These are phyloP conservation scores for Camelus dromedarius DNA, from an alignment of 2,113 vertebrate genomes.

Conservation along the genomic window DNA sequence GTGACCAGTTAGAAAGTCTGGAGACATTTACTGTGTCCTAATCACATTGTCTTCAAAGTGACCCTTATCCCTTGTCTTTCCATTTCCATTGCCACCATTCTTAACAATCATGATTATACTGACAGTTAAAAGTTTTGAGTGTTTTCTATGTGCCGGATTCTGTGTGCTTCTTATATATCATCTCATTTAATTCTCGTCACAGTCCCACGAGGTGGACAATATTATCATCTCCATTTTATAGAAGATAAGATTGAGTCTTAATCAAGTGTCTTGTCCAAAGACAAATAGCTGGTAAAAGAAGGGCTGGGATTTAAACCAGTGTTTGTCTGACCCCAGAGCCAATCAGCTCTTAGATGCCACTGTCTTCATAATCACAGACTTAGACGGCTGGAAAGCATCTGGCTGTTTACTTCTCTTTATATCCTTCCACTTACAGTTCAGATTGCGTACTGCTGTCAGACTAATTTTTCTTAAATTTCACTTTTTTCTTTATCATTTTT, in stretches of 20 bases:
- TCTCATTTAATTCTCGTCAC: neutral
- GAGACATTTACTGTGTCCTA: neutral
- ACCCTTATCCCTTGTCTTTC: neutral
- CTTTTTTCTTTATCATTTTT: constrained; percentile 28
- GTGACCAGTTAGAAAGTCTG: neutral
- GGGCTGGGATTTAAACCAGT: neutral
- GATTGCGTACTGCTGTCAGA: neutral
- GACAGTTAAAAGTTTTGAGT: neutral
- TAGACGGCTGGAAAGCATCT: neutral
- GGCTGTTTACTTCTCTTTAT: neutral
- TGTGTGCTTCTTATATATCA: neutral
- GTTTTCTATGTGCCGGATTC: neutral
- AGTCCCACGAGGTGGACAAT: neutral
- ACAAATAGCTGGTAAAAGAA: neutral
- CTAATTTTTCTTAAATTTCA: constrained; percentile 13
- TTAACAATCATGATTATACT: neutral
- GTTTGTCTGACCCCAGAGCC: neutral
- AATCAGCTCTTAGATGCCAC: neutral
- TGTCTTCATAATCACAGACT: neutral
- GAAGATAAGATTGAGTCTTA: neutral
- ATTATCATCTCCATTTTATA: neutral
- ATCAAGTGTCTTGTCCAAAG: neutral
- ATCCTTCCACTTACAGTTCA: neutral
- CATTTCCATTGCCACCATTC: neutral
- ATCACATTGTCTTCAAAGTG: neutral